Base-by-base conservation (phyloP, 2,888 invertebrate genomes). In the Pandemis heparana region DNA sequence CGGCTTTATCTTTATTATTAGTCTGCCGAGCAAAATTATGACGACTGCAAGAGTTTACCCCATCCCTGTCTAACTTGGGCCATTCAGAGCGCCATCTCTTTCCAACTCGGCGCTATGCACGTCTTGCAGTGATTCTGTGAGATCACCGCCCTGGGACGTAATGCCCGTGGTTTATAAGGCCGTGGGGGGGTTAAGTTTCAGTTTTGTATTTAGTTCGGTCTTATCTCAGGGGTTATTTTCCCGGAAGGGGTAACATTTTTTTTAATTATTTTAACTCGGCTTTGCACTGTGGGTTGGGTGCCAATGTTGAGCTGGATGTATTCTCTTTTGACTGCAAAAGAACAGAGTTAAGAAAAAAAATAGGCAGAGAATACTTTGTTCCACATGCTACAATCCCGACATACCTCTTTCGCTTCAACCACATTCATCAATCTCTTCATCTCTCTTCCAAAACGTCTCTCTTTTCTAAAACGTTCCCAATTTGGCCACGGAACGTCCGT, bases 1-100 rank as follows among this genome's bases (percentile, higher is more conserved):
- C 86, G 79, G 87, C 85, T 91, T 94, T 94, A 94, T 94, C 94
- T 94, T 92, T 93, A 92, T 93, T 94, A 94, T 94, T 91, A 93
- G 93, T 94, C 94, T 91, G 91, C 92, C 89, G 90, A 90, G 92
- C 90, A 90, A 95, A 95, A 94, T 95, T 95, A 95, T 95, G 95
- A 95, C 95, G 91, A 95, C 95, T 94, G 94, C 94, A 94, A 91
- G 90, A 92, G 89, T 88, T 89, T 76, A 12, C 61, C n/a, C 76
- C 65, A 65, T 87, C 89, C 75, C 80, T 59, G 9, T 89, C 83
- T 48, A 61, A 64, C 80, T 83, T 87, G 85, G 12, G 16, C 32
- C 8, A 43, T 66, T 53, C 16, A 10, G 46, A 14, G 53, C 6
- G n/a, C 18, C 53, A 12, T 48, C 62, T 68, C 66, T 41, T 59